Percentiles rank a stretch among this genome's conserved stretches.
Evolutionary conservation across 1,140 invertebrate species (phyloP).

Genomic region (Ips typographus): DNA sequence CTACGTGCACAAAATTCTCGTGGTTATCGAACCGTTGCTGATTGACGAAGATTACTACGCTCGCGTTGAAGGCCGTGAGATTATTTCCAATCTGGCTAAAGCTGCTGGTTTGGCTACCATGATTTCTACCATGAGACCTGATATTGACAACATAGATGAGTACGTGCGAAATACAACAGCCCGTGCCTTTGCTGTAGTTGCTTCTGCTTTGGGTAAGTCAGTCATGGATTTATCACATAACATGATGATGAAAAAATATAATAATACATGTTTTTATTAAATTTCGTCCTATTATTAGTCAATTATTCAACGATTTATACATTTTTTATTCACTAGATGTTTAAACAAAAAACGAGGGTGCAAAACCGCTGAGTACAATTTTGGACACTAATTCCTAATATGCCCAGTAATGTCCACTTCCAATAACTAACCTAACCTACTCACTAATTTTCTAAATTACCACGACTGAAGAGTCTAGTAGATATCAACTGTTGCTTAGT

Average conservation of each 20-base stretch:
- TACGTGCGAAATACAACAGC: constrained; percentile 99
- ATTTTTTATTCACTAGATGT: too few species aligned
- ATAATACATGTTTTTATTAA: too few species aligned
- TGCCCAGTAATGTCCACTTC: too few species aligned
- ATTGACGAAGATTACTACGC: constrained; percentile 99
- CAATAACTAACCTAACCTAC: too few species aligned
- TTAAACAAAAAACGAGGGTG: too few species aligned
- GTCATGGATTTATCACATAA: constrained; percentile 48
- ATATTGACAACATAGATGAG: constrained; percentile 99
- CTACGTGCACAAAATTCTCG: constrained; percentile 99
- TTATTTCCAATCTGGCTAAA: constrained; percentile 99
- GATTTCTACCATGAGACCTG: constrained; percentile 99
- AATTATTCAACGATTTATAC: too few species aligned
- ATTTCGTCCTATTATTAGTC: too few species aligned
- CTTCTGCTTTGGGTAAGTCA: constrained; percentile 76
- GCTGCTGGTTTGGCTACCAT: constrained; percentile 99
- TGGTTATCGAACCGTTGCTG: constrained; percentile 97
- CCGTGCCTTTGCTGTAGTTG: constrained; percentile 98
- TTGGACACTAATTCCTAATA: too few species aligned
- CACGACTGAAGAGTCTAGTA: too few species aligned
- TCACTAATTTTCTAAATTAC: too few species aligned
- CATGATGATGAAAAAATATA: not conserved
- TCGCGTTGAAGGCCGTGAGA: constrained; percentile 97
- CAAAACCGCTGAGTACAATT: too few species aligned
- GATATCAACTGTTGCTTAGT: too few species aligned